These are phyloP conservation scores for Cephus pulcher DNA, from an alignment of 2,888 invertebrate species.

Conservation along the genomic window DNA sequence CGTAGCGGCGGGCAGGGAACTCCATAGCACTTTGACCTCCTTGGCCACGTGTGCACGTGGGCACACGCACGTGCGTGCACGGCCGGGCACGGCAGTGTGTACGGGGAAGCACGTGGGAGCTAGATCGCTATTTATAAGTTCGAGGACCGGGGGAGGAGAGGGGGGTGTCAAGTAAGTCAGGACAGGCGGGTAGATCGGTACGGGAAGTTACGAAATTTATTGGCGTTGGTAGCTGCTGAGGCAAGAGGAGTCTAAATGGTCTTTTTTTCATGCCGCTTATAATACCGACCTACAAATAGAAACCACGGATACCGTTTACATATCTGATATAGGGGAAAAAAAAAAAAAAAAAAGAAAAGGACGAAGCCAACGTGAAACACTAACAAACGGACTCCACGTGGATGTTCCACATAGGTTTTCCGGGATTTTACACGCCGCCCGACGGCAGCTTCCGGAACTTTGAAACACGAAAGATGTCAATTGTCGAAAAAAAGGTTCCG, in stretches of 20 bases:
- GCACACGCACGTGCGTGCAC: too few species aligned
- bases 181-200: neutral
- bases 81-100: neutral
- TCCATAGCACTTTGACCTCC: neutral
- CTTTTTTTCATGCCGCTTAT: neutral
- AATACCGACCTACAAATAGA: neutral
- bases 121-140: conserved; percentile 22
- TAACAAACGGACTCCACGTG: too few species aligned
- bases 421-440: too few species aligned
- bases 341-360: too few species aligned
- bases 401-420: too few species aligned
- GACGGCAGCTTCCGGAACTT: too few species aligned
- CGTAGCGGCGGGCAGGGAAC: too few species aligned
- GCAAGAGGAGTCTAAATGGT: conserved; percentile 1
- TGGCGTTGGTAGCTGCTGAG: conserved; percentile 2
- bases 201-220: conserved; percentile 7
- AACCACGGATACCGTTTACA: neutral
- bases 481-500: too few species aligned
- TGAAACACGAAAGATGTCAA: too few species aligned
- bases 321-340: too few species aligned
- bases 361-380: too few species aligned
- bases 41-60: conserved; percentile 1
- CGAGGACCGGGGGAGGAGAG: neutral
- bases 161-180: conserved; percentile 5
- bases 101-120: conserved; percentile 6